Conservation (phyloP, 2,888 invertebrate species). For the Clistopyga incitator region DNA sequence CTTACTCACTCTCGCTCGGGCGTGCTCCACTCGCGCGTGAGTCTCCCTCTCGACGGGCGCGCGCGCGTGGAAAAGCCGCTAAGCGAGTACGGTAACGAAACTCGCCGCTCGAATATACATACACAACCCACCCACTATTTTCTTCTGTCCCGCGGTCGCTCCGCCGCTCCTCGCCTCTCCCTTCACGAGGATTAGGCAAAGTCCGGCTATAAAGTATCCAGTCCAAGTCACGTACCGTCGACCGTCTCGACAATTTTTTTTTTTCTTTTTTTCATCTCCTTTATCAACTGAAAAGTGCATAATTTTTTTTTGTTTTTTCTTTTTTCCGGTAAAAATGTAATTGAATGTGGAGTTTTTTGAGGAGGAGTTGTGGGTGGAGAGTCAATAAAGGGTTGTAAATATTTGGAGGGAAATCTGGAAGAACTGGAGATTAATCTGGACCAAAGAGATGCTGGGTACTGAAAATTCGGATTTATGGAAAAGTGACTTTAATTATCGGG, state of each 20-base stretch:
- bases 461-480: no score
- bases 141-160: slow-evolving; percentile 49
- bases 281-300: neutral
- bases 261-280: slow-evolving; percentile 1
- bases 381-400: no score
- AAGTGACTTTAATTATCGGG: no score
- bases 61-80: slow-evolving; percentile 68
- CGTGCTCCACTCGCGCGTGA: slow-evolving; percentile 47
- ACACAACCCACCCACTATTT: slow-evolving; percentile 50
- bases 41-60: slow-evolving; percentile 57
- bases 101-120: slow-evolving; percentile 60
- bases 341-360: no score
- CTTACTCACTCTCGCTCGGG: slow-evolving; percentile 49
- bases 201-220: slow-evolving; percentile 61
- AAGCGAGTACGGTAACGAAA: slow-evolving; percentile 66
- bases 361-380: no score
- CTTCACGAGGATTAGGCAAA: slow-evolving; percentile 60
- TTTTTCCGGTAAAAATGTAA: no score
- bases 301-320: neutral
- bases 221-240: slow-evolving; percentile 45
- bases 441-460: no score
- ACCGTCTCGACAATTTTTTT: slow-evolving; percentile 15
- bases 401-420: no score
- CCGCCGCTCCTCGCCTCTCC: slow-evolving; percentile 33
- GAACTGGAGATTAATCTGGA: no score